Evolutionary conservation across 1,140 invertebrate genomes (phyloP).

Genomic region (Calosoma granatense): DNA sequence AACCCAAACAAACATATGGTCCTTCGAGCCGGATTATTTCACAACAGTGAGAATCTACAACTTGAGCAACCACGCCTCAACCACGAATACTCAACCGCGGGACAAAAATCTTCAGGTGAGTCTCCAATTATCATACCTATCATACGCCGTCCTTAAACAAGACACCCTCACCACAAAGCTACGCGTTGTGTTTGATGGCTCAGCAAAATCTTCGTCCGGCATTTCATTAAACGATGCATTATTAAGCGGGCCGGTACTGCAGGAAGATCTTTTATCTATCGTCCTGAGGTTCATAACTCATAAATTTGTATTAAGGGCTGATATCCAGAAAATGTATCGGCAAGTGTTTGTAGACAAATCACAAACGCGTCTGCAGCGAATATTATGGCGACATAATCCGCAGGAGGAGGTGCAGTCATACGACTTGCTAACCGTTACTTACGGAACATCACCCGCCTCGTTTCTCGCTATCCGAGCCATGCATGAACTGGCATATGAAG

Average conservation of each 20-base stretch:
- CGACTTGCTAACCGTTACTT: conserved; percentile 32
- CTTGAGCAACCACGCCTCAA: no score
- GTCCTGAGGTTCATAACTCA: conserved; percentile 33
- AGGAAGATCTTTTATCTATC: conserved; percentile 32
- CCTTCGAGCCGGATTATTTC: no score
- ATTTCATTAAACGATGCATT: conserved; percentile 31
- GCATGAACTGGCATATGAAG: conserved; percentile 22
- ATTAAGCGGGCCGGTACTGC: conserved; percentile 29
- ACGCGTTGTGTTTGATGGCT: no score
- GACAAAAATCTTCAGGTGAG: background rate
- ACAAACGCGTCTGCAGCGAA: conserved; percentile 32
- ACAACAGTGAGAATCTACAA: no score
- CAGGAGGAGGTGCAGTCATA: conserved; percentile 23
- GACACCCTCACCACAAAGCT: no score
- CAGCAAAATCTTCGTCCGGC: conserved; percentile 21
- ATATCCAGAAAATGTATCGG: conserved; percentile 36
- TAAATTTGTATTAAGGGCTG: conserved; percentile 26
- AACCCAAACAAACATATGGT: no score
- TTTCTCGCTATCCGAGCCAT: conserved; percentile 30
- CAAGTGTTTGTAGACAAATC: conserved; percentile 29
- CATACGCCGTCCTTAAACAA: conserved; percentile 21
- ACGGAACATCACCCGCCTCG: conserved; percentile 30
- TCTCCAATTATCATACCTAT: background rate
- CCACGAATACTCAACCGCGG: no score
- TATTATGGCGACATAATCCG: conserved; percentile 30